These are phyloP conservation scores for Coregonus sp. DNA, from an alignment of 2,797 vertebrate species.

Conservation along the genomic window DNA sequence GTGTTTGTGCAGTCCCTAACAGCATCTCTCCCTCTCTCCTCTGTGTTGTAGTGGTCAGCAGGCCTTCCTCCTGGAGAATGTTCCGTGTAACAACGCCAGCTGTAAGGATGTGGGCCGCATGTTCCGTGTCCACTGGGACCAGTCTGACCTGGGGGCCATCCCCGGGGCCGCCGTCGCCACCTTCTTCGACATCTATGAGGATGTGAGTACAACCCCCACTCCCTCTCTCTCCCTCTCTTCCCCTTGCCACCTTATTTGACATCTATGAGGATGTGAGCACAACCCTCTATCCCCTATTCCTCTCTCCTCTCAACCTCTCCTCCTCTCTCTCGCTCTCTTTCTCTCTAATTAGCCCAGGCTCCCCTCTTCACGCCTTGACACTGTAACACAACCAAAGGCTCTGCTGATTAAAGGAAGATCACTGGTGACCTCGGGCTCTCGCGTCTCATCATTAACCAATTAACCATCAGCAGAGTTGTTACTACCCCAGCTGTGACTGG, in stretches of 20 bases:
- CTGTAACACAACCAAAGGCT: slow-evolving; percentile 2
- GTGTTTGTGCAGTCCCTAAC: not conserved
- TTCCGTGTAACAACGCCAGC: slow-evolving; percentile 79
- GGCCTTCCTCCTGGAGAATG: slow-evolving; percentile 93
- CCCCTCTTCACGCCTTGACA: slow-evolving; percentile 20
- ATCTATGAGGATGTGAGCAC: slow-evolving; percentile 94
- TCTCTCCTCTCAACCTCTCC: not conserved
- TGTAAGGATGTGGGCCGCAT: slow-evolving; percentile 80
- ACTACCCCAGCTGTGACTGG: not conserved
- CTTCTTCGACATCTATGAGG: slow-evolving; percentile 98
- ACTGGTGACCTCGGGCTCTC: not conserved
- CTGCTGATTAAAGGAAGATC: not conserved
- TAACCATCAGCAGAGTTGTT: not conserved
- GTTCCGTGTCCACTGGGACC: slow-evolving; percentile 93
- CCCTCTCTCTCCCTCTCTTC: slow-evolving; percentile 16
- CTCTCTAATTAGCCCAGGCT: slow-evolving; percentile 5
- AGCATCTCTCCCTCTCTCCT: slow-evolving; percentile 5
- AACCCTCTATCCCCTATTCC: slow-evolving; percentile 15
- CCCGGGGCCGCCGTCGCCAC: slow-evolving; percentile 84
- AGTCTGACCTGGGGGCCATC: slow-evolving; percentile 86
- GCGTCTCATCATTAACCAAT: not conserved
- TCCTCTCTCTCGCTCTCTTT: not conserved
- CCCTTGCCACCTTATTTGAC: too few species aligned
- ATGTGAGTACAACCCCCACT: slow-evolving; percentile 82
- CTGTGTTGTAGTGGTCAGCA: slow-evolving; percentile 78